Evolutionary conservation across 2,113 vertebrate species (phyloP).

Genomic region (Prietella phreatophila): DNA sequence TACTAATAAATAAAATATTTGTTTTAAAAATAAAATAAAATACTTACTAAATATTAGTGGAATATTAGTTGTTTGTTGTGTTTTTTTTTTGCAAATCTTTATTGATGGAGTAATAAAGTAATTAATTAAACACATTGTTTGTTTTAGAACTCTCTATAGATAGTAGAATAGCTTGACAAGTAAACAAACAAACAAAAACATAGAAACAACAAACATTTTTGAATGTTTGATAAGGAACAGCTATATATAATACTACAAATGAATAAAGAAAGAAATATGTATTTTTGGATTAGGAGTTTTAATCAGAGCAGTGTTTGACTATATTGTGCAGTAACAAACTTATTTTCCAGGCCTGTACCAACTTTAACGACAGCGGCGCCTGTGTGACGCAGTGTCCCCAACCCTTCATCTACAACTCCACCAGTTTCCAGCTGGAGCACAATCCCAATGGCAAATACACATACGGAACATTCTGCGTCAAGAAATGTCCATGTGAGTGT

Average conservation of each 20-base stretch:
- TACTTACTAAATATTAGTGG: too few species aligned
- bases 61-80: too few species aligned
- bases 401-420: constrained; percentile 96
- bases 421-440: constrained; percentile 91
- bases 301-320: not conserved
- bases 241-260: not conserved
- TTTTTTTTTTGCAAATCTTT: too few species aligned
- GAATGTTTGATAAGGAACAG: not conserved
- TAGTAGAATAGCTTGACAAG: not conserved
- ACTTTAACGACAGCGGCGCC: constrained; percentile 96
- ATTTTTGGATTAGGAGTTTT: not conserved
- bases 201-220: not conserved
- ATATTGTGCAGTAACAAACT: not conserved
- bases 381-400: constrained; percentile 97
- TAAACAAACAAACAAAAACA: not conserved
- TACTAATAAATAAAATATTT: not conserved
- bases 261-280: not conserved
- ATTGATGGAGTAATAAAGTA: too few species aligned
- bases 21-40: too few species aligned
- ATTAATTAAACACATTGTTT: not conserved
- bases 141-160: not conserved
- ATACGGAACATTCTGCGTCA: constrained; percentile 96
- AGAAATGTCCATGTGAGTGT: constrained; percentile 92
- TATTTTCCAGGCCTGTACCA: constrained; percentile 87
- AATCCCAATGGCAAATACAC: constrained; percentile 96